A percentile compares a stretch with the other conserved stretches of the same genome.
phyloP scores from a whole-genome alignment of 2,113 vertebrate species.

The Edolisoma coerulescens region DNA sequence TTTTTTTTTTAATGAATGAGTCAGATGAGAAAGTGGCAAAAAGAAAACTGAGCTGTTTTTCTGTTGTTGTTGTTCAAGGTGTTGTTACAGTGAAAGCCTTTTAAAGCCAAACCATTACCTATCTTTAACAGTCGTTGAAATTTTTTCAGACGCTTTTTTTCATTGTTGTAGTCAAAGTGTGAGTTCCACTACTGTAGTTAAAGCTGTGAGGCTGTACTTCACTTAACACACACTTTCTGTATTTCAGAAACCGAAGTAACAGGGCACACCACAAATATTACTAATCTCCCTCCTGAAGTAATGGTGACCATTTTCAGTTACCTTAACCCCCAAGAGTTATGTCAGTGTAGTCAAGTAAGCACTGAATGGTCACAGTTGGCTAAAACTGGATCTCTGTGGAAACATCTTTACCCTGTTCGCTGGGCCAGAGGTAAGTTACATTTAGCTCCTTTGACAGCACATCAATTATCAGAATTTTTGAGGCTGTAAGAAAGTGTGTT shows the following conservation, averaged over 20 bases:
- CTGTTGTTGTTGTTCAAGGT: not conserved
- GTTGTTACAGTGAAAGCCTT: not conserved
- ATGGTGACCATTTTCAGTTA: constrained; percentile 90
- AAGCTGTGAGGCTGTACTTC: not conserved
- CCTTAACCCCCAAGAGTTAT: constrained; percentile 88
- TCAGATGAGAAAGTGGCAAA: not conserved
- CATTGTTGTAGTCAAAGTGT: not conserved
- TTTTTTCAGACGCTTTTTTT: constrained; percentile 5
- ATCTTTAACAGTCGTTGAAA: not conserved
- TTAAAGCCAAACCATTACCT: not conserved
- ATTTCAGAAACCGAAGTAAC: constrained; percentile 73
- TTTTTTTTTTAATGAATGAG: not conserved
- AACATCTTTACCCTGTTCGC: constrained; percentile 91
- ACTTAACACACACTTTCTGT: constrained; percentile 40
- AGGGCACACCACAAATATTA: constrained; percentile 75
- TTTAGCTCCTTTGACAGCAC: not conserved
- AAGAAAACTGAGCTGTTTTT: not conserved
- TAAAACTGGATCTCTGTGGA: constrained; percentile 92
- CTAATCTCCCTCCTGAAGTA: constrained; percentile 89
- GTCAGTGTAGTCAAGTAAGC: constrained; percentile 92
- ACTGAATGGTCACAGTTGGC: constrained; percentile 85
- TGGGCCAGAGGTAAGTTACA: constrained; percentile 89
- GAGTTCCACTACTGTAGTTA: not conserved
- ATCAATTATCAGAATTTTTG: not conserved
- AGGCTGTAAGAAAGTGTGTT: not conserved